These are phyloP conservation scores for Chymomyza caudatula DNA, from an alignment of 2,888 invertebrate genomes.

Conservation along the genomic window DNA sequence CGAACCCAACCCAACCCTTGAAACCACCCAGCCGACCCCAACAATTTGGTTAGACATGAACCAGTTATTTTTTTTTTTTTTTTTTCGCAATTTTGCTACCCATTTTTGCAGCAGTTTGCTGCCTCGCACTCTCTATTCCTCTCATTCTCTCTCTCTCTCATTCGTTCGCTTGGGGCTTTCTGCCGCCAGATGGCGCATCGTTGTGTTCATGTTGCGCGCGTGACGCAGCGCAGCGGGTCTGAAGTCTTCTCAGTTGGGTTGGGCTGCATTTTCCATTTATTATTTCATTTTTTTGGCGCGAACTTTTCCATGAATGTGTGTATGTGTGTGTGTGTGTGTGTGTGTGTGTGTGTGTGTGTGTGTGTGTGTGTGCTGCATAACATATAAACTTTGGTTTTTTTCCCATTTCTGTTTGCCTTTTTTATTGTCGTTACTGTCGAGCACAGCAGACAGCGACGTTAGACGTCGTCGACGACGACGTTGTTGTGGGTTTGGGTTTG, in stretches of 20 bases:
- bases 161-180: slow-evolving; percentile 19
- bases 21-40: slow-evolving; percentile 16
- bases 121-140: neutral
- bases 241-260: neutral
- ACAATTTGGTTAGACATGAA: slow-evolving; percentile 60
- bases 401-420: slow-evolving; percentile 48
- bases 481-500: neutral
- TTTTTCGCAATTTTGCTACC: neutral
- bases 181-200: slow-evolving; percentile 53
- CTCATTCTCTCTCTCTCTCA: slow-evolving; percentile 4
- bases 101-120: neutral
- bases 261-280: neutral
- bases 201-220: neutral
- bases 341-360: neutral
- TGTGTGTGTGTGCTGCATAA: slow-evolving; percentile 13
- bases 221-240: neutral
- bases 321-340: neutral
- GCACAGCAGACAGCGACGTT: neutral
- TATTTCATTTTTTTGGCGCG: neutral
- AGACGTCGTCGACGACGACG: neutral
- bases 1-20: slow-evolving; percentile 13
- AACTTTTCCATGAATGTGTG: neutral
- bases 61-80: slow-evolving; percentile 43
- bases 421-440: slow-evolving; percentile 45
- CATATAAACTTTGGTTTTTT: neutral